Conservation (phyloP, 2,888 invertebrate species). For the Beris chalybata region DNA sequence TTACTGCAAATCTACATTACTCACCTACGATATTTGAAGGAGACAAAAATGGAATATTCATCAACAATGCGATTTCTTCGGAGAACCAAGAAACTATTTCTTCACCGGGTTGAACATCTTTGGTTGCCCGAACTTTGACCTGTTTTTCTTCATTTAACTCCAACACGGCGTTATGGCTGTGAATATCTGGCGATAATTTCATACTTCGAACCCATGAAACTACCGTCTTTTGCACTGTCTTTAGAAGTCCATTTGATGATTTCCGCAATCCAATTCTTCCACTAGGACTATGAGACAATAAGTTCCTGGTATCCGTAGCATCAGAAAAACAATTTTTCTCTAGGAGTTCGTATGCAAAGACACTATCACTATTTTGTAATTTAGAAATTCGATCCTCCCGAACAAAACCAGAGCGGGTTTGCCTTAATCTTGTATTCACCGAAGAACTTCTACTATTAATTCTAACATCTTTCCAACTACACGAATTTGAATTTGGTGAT, state of each 20-base stretch:
- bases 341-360: constrained; percentile 36
- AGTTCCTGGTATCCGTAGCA: constrained; percentile 29
- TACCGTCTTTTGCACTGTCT: constrained; percentile 18
- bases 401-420: not conserved
- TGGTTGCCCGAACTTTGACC: constrained; percentile 53
- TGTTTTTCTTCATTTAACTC: constrained; percentile 46
- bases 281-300: constrained; percentile 13
- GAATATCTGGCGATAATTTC: constrained; percentile 61
- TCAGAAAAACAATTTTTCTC: constrained; percentile 36
- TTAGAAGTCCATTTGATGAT: constrained; percentile 23
- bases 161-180: constrained; percentile 59
- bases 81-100: constrained; percentile 83
- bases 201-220: constrained; percentile 51
- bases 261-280: constrained; percentile 13
- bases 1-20: constrained; percentile 27
- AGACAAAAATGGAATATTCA: constrained; percentile 77
- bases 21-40: constrained; percentile 80
- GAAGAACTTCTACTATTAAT: not conserved
- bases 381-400: constrained; percentile 9
- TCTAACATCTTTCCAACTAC: not conserved
- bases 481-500: not conserved
- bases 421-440: not conserved
- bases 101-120: constrained; percentile 62
- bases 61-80: constrained; percentile 69
- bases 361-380: constrained; percentile 33